Base-by-base conservation (phyloP, 92 coral and sea anemone genomes). In the Parazoanthus darwini region DNA sequence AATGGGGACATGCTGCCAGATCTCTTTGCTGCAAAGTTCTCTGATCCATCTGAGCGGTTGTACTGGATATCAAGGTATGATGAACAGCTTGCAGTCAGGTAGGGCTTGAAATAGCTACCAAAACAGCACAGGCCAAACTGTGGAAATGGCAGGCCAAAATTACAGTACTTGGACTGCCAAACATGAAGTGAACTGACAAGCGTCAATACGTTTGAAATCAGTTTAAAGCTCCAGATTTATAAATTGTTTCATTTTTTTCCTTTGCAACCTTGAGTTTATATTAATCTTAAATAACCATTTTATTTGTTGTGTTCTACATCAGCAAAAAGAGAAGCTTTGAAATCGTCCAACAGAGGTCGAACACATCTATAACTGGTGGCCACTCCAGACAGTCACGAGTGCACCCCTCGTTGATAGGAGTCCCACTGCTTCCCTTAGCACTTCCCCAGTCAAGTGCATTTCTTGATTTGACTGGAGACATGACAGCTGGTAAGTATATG, bases 1-100 rank as follows among this genome's bases (percentile, higher is more conserved):
- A 93, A 97, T 92, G 99, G 98, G 71, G 99, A 97, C 84, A 85
- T 95, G 82, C 77, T 95, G 14, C 99, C 99, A 59, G 99, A 97
- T 85, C 85, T 97, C n/a, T 90, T 97, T 89, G 99, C 96, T 77
- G 92, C 93, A 80, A 92, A 44, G 67, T 90, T 79, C 77, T 54
- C 68, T 75, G 81, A 89, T 56, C 81, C 80, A 4, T 54, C 78
- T 46, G 88, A 81, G 54, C 91, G 98, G 67, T 86, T 90, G 33
- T 95, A 95, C 79, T 95, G 96, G 96, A 90, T 95, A 39, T 90
- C 98, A 72, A 86, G 77, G 76, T 93, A 94, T 94, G 91, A 85
- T 48, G 88, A n/a, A n/a, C 65, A 37, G 6, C 6, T 2, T 33
- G 20, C 63, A 11, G 56, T 54, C 7, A 39, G 42, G 42, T 1